Base-by-base conservation (phyloP, 2,888 invertebrate genomes). In the Chironomus tentans region DNA sequence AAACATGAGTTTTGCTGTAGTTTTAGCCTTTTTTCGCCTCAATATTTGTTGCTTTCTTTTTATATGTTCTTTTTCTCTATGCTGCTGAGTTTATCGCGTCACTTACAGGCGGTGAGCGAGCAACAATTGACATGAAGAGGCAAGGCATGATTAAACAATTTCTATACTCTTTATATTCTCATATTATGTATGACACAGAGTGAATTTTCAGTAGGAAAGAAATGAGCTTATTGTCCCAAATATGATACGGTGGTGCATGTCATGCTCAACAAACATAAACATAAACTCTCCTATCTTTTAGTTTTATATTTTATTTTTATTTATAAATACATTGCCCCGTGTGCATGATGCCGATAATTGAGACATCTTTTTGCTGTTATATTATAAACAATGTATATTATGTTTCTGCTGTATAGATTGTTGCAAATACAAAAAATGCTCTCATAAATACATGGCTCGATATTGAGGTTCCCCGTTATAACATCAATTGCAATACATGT, bases 1-100 rank as follows among this genome's bases (percentile, higher is more conserved):
- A 70, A 70, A 70, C 70, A 50, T 70, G 47, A 70, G 3, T 21
- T 70, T 70, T 50, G 38, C 22, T 70, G 70, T 18, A 56, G 56
- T 56, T 70, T 50, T 38, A 38, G 69, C 7, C 24, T 13, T 38
- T 46, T 24, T 38, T 38, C 38, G 12, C n/a, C 24, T 69, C 21
- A 38, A 38, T 69, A 15, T 69, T 21, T 28, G 18, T 38, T 46
- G 15, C 46, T 65, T 13, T 22, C 13, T 65, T 65, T 65, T 13
- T 12, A 56, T 6, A 15, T 56, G 38, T 38, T 38, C 7, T 38
- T 38, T 56, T 56, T 15, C 56, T 18, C 56, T 56, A 56, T 56
- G 18, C 56, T 56, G 56, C 56, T 56, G 56, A 56, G 56, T 56
- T 56, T 56, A 56, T 56, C 56, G 56, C n/a, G 18, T 56, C 56